Percentiles rank a stretch among this genome's conserved stretches.
Evolutionary conservation across 2,113 vertebrate species (phyloP).

Genomic region (Varanus salvator): DNA sequence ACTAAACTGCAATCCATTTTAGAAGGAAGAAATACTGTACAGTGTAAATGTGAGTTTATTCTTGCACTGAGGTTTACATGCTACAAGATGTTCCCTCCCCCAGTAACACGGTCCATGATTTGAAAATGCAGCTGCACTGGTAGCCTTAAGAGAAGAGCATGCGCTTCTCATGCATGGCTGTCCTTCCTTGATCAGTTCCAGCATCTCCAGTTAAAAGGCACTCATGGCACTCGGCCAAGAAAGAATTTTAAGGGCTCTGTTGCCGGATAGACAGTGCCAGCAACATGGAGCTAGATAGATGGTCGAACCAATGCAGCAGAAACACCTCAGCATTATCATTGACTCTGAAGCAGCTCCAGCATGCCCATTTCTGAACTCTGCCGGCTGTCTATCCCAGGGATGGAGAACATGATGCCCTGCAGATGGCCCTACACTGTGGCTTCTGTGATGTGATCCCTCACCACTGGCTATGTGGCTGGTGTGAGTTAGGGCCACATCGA

Average conservation of each 20-base stretch:
- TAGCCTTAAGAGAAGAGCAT: neutral
- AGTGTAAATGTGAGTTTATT: conserved; percentile 10
- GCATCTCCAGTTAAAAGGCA: neutral
- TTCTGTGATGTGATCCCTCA: too few species aligned
- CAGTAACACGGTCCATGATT: neutral
- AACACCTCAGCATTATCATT: neutral
- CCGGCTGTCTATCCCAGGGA: neutral
- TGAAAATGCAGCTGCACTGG: neutral
- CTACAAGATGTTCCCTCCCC: neutral
- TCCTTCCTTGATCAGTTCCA: neutral
- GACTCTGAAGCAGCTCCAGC: neutral
- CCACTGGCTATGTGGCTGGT: too few species aligned
- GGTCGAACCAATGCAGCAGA: neutral
- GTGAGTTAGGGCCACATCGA: too few species aligned
- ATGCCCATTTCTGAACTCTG: neutral
- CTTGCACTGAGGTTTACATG: neutral
- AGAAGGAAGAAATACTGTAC: neutral
- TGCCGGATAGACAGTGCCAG: neutral
- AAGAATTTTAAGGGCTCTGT: neutral
- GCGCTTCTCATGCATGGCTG: too few species aligned
- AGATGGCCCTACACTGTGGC: too few species aligned
- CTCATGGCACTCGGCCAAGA: too few species aligned
- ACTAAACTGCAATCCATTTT: conserved; percentile 4
- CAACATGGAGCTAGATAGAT: neutral
- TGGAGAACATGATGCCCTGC: too few species aligned